Conservation (phyloP, 2,113 vertebrate species). For the Neotragus pygmaeus region DNA sequence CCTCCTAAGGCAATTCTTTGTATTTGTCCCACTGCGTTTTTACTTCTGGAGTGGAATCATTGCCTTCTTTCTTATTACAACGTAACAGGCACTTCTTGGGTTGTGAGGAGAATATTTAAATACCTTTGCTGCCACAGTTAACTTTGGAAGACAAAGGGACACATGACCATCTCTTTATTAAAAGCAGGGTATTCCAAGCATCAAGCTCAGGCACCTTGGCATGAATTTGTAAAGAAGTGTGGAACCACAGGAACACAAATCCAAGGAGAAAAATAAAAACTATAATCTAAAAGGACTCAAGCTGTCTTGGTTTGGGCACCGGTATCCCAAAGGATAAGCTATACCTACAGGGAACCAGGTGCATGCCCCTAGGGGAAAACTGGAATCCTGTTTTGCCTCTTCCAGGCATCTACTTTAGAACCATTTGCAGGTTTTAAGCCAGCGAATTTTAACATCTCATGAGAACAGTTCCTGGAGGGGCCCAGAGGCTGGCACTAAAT, state of each 20-base stretch:
- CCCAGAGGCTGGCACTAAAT: neutral
- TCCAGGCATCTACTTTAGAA: neutral
- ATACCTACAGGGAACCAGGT: neutral
- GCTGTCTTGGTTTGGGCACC: neutral
- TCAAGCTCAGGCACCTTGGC: neutral
- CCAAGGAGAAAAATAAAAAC: neutral
- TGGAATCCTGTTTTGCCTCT: neutral
- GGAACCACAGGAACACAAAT: neutral
- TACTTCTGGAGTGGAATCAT: neutral
- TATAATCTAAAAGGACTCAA: neutral
- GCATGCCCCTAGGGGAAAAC: fast-evolving
- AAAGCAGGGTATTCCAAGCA: neutral
- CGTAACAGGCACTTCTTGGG: neutral
- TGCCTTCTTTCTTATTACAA: neutral
- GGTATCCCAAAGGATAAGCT: neutral
- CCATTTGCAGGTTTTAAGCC: neutral
- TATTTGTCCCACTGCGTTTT: neutral
- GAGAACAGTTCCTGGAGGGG: neutral
- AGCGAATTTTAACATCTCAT: neutral
- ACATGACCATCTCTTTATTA: neutral
- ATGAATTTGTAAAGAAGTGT: neutral
- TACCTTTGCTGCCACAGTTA: neutral
- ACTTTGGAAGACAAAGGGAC: neutral
- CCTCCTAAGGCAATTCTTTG: neutral
- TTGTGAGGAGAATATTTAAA: neutral